Base-by-base conservation (phyloP, 2,113 vertebrate genomes). In the Pavo muticus region DNA sequence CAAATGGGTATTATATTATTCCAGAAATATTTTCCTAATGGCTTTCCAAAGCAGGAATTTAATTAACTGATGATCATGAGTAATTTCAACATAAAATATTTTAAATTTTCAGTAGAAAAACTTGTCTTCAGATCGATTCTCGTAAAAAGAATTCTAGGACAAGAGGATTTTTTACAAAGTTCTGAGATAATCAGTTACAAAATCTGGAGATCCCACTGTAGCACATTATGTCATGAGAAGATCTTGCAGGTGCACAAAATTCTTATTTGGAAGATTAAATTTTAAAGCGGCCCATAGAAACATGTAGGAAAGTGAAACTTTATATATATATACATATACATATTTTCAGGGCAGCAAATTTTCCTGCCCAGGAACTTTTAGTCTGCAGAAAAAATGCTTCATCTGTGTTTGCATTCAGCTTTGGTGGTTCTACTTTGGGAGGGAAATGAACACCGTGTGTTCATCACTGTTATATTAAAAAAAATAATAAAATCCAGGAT, bases 201-300 rank as follows among this genome's bases (percentile, higher is more conserved):
- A 0, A 0, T 15, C 37, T 50, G 54, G 44, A 92, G 37, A 68
- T 8, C 10, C 69, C 0, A 0, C 8, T 85, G 44, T 8, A 54
- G 15, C 30, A 84, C 13, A 56, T 71, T 68, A 56, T 2, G 17
- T 50, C 39, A 61, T 1, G 4, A 6, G 30, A 67, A 83, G 40
- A 85, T 39, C 42, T 61, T 67, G 14, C 11, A 79, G 18, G 20
- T 63, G 24, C 40, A 80, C 63, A 45, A 5, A 1, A 4, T 15
- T 45, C 7, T 87, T 82, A 54, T 73, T 30, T 85, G 61, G 37
- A 85, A 82, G 21, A 54, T 18, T 68, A 59, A 68, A 89, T 77
- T 71, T 86, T 42, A 40, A 91, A 75, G 6, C n/a, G 32, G 10
- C 11, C 32, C 20, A 76, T 87, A 65, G n/a, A 85, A 95, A 73